phyloP scores from a whole-genome alignment of 2,888 invertebrate species.

The Drosophila birchii region DNA sequence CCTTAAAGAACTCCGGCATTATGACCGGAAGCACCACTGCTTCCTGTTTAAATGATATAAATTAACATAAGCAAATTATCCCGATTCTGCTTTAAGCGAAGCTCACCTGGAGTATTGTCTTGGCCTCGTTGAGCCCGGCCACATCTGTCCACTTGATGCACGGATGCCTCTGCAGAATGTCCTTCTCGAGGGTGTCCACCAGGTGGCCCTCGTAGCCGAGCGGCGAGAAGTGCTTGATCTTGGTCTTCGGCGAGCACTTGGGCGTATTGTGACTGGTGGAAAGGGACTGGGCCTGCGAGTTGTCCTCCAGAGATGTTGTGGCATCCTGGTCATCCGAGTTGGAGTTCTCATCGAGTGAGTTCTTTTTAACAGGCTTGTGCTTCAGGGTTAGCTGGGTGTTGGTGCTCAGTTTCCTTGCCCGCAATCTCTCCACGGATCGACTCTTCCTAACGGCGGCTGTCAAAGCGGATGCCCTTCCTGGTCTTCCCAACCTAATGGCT shows the following conservation, averaged over 20 bases:
- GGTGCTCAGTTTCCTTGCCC: slow-evolving; percentile 83
- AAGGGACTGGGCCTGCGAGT: slow-evolving; percentile 74
- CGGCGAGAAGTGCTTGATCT: slow-evolving; percentile 85
- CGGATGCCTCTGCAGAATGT: slow-evolving; percentile 92
- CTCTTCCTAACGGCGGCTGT: slow-evolving; percentile 83
- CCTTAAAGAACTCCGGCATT: slow-evolving; percentile 95
- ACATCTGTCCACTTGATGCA: slow-evolving; percentile 93
- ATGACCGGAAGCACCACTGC: slow-evolving; percentile 94
- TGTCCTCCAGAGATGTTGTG: slow-evolving; percentile 84
- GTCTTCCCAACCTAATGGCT: slow-evolving; percentile 72
- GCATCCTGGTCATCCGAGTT: slow-evolving; percentile 85
- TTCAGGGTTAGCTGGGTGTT: slow-evolving; percentile 85
- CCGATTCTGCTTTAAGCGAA: background rate
- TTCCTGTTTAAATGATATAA: slow-evolving; percentile 86
- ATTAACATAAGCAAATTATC: background rate
- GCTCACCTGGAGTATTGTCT: slow-evolving; percentile 87
- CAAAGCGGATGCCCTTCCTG: slow-evolving; percentile 74
- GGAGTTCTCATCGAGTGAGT: slow-evolving; percentile 85
- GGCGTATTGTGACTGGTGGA: slow-evolving; percentile 78
- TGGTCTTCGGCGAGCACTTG: slow-evolving; percentile 83
- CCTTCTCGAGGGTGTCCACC: slow-evolving; percentile 93
- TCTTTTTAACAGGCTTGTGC: slow-evolving; percentile 82
- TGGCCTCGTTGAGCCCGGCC: slow-evolving; percentile 90
- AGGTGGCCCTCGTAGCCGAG: slow-evolving; percentile 91
- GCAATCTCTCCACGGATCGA: slow-evolving; percentile 84